These are phyloP conservation scores for Augochlora pura DNA, from an alignment of 1,140 invertebrate genomes.

Conservation along the genomic window DNA sequence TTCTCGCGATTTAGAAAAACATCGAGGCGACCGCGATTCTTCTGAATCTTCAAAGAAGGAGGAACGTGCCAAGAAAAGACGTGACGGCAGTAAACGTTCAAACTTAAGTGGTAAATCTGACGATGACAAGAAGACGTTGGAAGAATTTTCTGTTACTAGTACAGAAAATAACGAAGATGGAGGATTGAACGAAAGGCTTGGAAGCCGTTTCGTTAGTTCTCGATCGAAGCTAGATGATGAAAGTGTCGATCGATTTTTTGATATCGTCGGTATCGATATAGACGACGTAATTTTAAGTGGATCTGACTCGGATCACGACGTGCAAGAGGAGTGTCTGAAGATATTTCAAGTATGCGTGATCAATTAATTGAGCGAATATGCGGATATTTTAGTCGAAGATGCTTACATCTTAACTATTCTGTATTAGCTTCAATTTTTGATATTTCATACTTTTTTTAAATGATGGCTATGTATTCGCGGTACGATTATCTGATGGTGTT, in stretches of 20 bases:
- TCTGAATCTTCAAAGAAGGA: constrained; percentile 55
- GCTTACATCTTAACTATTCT: too few relatives aligned
- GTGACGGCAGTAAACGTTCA: constrained; percentile 51
- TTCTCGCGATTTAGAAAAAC: constrained; percentile 61
- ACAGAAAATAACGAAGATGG: constrained; percentile 54
- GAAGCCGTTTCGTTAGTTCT: constrained; percentile 31
- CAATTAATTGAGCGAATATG: neutral
- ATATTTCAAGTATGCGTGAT: constrained; percentile 84
- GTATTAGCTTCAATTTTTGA: neutral
- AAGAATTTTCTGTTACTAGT: constrained; percentile 50
- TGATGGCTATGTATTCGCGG: neutral
- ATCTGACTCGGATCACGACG: constrained; percentile 81
- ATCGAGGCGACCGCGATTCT: constrained; percentile 58
- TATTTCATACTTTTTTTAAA: neutral
- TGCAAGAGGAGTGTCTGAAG: constrained; percentile 86
- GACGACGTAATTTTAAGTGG: constrained; percentile 58
- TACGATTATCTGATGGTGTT: neutral
- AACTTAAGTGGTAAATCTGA: constrained; percentile 61
- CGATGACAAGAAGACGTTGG: constrained; percentile 32
- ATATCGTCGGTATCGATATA: neutral
- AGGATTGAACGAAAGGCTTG: constrained; percentile 56
- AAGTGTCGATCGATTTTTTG: neutral
- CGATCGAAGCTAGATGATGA: constrained; percentile 16
- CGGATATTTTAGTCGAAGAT: neutral
- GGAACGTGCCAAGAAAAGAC: constrained; percentile 61